A percentile compares a stretch with the other conserved stretches of the same genome.
phyloP scores from a whole-genome alignment of 2,113 vertebrate species.

The Lophura nycthemera region DNA sequence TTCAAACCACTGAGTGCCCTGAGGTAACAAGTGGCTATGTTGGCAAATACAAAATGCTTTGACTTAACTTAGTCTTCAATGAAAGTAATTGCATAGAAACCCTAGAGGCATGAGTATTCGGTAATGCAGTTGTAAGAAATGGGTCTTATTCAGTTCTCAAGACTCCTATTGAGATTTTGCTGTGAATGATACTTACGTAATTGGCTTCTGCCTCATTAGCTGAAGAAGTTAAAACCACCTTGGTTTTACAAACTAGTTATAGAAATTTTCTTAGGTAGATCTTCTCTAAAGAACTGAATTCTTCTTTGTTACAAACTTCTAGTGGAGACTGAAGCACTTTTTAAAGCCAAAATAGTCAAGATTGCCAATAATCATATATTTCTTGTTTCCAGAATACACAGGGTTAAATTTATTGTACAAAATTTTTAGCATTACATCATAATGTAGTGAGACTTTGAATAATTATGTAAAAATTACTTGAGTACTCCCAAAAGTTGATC shows the following conservation, averaged over 20 bases:
- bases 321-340: not conserved
- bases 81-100: not conserved
- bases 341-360: not conserved
- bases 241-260: not conserved
- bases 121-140: not conserved
- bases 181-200: not conserved
- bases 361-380: not conserved
- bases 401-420: not conserved
- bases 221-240: not conserved
- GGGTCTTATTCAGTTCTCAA: not conserved
- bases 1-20: not conserved
- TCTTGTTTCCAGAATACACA: not conserved
- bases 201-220: not conserved
- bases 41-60: not conserved
- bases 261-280: not conserved
- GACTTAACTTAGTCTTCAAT: not conserved
- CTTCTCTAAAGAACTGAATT: not conserved
- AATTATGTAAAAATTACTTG: not conserved
- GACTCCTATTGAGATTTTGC: not conserved
- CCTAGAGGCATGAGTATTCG: not conserved
- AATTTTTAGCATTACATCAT: not conserved
- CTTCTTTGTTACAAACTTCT: not conserved
- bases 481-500: not conserved
- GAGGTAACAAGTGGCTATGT: not conserved
- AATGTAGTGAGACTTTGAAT: not conserved